Conservation (phyloP, 2,113 vertebrate species). For the Mobula birostris region DNA sequence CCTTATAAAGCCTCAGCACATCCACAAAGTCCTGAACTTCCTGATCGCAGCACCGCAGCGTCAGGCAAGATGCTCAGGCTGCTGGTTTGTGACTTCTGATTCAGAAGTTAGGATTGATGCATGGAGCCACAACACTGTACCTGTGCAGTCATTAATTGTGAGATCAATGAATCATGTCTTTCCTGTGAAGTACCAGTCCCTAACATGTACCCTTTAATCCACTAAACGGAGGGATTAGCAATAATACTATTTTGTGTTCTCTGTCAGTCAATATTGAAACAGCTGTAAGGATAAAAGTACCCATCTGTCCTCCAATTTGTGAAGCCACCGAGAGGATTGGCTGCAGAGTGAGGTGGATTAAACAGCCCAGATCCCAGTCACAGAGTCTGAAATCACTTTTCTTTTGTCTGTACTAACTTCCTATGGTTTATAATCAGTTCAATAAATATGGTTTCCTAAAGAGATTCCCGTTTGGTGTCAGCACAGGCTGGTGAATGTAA, state of each 20-base stretch:
- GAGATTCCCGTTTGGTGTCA: background rate
- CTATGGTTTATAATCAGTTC: background rate
- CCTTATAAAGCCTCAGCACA: too few relatives aligned
- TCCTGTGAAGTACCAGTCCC: background rate
- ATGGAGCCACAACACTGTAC: too few relatives aligned
- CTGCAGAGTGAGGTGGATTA: background rate
- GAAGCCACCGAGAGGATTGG: background rate
- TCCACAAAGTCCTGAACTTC: too few relatives aligned
- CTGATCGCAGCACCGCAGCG: too few relatives aligned
- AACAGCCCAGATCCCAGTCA: background rate
- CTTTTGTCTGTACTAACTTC: conserved; percentile 11
- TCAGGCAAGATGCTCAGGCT: too few relatives aligned
- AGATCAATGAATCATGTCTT: conserved; percentile 6
- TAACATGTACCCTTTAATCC: background rate
- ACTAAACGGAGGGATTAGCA: conserved; percentile 27
- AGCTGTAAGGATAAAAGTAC: background rate
- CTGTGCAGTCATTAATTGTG: background rate
- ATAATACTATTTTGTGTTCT: conserved; percentile 28
- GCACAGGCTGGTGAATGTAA: background rate
- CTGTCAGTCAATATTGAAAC: conserved; percentile 35
- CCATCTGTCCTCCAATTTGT: conserved; percentile 16
- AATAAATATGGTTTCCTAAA: background rate
- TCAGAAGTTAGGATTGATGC: too few relatives aligned
- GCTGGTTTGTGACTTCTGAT: too few relatives aligned
- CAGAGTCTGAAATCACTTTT: conserved; percentile 2